phyloP scores from a whole-genome alignment of 2,888 invertebrate genomes.

The Temnothorax unifasciatus region DNA sequence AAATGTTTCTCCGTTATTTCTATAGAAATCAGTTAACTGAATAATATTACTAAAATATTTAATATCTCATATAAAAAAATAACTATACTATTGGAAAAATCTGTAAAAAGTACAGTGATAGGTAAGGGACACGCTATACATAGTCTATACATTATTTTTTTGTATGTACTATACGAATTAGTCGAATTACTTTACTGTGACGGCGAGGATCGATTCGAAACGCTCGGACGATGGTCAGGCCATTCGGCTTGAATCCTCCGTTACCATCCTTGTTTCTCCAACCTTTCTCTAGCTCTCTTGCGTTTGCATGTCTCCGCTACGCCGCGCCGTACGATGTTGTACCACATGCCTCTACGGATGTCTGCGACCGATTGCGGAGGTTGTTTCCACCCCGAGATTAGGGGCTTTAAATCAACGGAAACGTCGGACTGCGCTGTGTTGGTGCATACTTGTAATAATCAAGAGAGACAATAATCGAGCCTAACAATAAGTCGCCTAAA shows the following conservation, averaged over 20 bases:
- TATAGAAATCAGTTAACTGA: background rate
- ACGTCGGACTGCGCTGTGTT: conserved; percentile 31
- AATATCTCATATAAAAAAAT: background rate
- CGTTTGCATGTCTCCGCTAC: conserved; percentile 26
- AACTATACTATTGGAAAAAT: background rate
- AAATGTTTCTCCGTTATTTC: background rate
- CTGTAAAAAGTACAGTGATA: background rate
- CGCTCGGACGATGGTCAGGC: conserved; percentile 64
- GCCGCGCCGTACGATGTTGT: conserved; percentile 38
- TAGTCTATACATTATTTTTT: background rate
- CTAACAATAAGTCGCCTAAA: conserved; percentile 50
- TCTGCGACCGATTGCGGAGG: conserved; percentile 44
- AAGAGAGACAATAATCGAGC: conserved; percentile 69
- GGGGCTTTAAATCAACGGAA: conserved; percentile 74
- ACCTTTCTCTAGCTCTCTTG: conserved; percentile 1
- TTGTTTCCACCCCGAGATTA: conserved; percentile 71
- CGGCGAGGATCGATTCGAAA: conserved; percentile 70
- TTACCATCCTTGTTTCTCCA: conserved; percentile 27
- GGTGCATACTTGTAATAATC: conserved; percentile 29
- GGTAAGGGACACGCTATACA: no score
- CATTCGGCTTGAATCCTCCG: conserved; percentile 53
- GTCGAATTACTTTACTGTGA: conserved; percentile 10
- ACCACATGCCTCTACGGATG: conserved; percentile 51
- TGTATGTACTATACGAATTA: background rate
- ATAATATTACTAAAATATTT: background rate